A percentile compares a stretch with the other conserved stretches of the same genome.
Evolutionary conservation across 2,888 invertebrate species (phyloP).

Genomic region (Emmelina monodactyla): DNA sequence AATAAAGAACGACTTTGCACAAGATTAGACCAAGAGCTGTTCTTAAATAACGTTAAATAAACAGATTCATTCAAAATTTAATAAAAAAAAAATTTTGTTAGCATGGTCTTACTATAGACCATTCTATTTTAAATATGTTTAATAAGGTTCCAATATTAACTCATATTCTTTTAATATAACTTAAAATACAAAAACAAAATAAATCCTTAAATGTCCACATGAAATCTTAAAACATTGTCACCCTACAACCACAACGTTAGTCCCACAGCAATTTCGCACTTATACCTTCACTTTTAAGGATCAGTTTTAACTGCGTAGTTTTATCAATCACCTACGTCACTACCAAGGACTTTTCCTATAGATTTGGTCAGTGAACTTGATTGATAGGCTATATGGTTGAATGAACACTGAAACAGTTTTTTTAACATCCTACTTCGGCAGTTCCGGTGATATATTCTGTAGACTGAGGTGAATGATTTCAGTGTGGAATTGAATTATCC

Average conservation of each 20-base stretch:
- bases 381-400: neutral
- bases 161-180: no score
- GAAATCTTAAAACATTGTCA: conserved; percentile 24
- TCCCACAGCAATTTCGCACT: neutral
- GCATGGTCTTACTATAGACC: no score
- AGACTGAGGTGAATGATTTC: neutral
- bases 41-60: no score
- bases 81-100: no score
- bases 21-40: no score
- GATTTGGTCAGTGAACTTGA: neutral
- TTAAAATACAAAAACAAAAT: no score
- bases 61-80: no score
- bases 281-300: neutral
- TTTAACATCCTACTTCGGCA: conserved; percentile 2
- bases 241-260: conserved; percentile 17
- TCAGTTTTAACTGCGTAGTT: neutral
- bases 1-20: no score
- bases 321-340: neutral
- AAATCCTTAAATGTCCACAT: conserved; percentile 16
- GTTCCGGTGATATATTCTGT: conserved; percentile 1
- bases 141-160: no score
- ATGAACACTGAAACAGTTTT: conserved; percentile 1
- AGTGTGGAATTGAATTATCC: no score
- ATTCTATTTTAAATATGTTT: no score
- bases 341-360: neutral